Conservation (phyloP, 2,888 invertebrate species). For the Anaspis maculata region DNA sequence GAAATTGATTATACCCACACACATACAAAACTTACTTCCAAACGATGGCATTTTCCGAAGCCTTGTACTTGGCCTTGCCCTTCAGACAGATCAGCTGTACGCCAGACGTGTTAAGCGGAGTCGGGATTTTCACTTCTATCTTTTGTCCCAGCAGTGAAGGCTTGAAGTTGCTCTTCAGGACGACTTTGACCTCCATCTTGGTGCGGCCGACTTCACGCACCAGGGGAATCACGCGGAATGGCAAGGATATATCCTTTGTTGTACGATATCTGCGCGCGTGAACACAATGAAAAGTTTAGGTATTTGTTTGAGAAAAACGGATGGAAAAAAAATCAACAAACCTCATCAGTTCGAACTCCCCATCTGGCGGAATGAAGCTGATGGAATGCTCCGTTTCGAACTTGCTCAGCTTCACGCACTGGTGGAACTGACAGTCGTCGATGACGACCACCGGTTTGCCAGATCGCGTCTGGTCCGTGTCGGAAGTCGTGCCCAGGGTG, state of each 20-base stretch:
- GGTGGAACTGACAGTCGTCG: slow-evolving; percentile 99
- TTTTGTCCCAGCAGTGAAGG: slow-evolving; percentile 96
- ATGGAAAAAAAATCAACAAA: too few species aligned
- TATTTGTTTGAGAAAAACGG: too few species aligned
- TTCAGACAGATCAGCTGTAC: slow-evolving; percentile 98
- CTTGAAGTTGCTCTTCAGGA: slow-evolving; percentile 98
- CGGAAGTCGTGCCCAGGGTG: slow-evolving; percentile 54
- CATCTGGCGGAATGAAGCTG: slow-evolving; percentile 99
- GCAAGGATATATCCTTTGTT: slow-evolving; percentile 98
- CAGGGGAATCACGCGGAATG: slow-evolving; percentile 97
- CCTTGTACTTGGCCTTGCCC: slow-evolving; percentile 99
- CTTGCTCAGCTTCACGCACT: slow-evolving; percentile 98
- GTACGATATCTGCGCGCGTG: slow-evolving; percentile 99
- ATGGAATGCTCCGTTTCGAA: slow-evolving; percentile 99
- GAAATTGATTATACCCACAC: too few species aligned
- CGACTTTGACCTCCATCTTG: slow-evolving; percentile 99
- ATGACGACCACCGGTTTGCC: slow-evolving; percentile 99
- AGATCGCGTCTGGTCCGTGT: slow-evolving; percentile 73
- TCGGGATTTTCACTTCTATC: slow-evolving; percentile 98
- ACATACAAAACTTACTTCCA: slow-evolving; percentile 69
- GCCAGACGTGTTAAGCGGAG: slow-evolving; percentile 96
- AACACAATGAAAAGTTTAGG: too few species aligned
- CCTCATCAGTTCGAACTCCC: slow-evolving; percentile 99
- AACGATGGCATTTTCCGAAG: slow-evolving; percentile 98
- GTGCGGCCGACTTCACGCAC: slow-evolving; percentile 97